Base-by-base conservation (phyloP, 1,140 invertebrate species). In the Drosophila saltans region DNA sequence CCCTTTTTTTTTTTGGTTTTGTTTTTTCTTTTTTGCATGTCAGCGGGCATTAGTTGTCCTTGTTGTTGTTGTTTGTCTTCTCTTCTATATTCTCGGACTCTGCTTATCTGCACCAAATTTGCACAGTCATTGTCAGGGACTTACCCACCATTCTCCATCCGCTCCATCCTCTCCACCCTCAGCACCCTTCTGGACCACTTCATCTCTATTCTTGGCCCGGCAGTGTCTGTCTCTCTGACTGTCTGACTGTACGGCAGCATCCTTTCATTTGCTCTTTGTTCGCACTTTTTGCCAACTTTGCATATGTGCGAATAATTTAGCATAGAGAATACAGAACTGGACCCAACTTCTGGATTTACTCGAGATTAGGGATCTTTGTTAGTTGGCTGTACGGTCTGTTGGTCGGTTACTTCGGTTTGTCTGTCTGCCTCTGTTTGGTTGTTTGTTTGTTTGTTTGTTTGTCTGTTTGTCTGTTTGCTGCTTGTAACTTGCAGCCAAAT, bases 231-330 rank as follows among this genome's bases (percentile, higher is more conserved):
- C 16, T 48, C n/a, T n/a, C 40, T 39, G 10, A 9, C 30, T 28
- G 24, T 9, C 43, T 26, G 16, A 30, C 28, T 30, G 10, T 26
- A 10, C 10, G 41, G 24, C 26, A 60, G 45, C 43, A 74, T 74
- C 84, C 73, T 76, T 83, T 72, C 65, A 76, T 79, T 69, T 74
- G 71, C 48, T 65, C 68, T 61, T 68, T 75, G 48, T 69, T 75
- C 66, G 61, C 80, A 81, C 84, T 81, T 88, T 89, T 89, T 80
- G 80, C 84, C 71, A 78, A 89, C 80, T 88, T 88, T 88, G 84
- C 84, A 88, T 89, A 88, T 88, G 84, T 89, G 84, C 84, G 81
- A 88, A 88, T 83, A 85, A 85, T 88, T 88, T 86, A 85, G 69
- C 71, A 82, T 69, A 43, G 56, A 43, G 59, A 36, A 64, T 43